Base-by-base conservation (phyloP, 2,113 vertebrate species). In the Neopipo cinnamomea region DNA sequence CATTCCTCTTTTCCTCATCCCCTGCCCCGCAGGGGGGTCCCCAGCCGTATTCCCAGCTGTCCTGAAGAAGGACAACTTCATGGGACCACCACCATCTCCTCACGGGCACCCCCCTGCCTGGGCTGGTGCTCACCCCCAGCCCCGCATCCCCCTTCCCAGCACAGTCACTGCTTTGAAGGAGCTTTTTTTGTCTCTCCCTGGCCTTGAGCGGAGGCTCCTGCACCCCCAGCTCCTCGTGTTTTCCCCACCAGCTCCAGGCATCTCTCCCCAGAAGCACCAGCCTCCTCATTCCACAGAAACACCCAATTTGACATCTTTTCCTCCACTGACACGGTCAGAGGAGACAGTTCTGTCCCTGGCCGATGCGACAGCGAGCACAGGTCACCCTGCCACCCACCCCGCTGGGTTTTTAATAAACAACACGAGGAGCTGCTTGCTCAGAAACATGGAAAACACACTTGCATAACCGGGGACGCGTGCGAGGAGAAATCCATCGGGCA, bases 261-360 rank as follows among this genome's bases (percentile, higher is more conserved):
- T 87, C 52, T 55, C 22, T 9, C 12, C 47, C 20, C n/a, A 15
- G 37, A 24, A 11, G 3, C 6, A 46, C 2, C 59, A 5, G 16
- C 23, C 25, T 39, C 70, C 61, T 41, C 20, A 2, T 37, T 16
- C 8, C 56, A 7, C 3, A 46, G 44, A 30, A 86, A 39, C 52
- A 18, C 35, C 42, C 33, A 0, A 0, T 42, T 11, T 23, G 53
- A 3, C 39, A 16, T 12, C 39, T 20, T 20, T 9, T 28, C 22
- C 50, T 56, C 8, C 6, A 0, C n/a, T 0, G 16, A 49, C 42
- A 8, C 7, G 2, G 15, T 1, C 65, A 8, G 66, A 46, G 50
- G 49, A 27, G 37, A 9, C 31, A 1, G n/a, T 1, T 63, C 12
- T 3, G 59, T 23, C 65, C 72, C 44, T 3, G 46, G 50, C 78